phyloP scores from a whole-genome alignment of 2,797 vertebrate genomes.

The Smutsia gigantea region DNA sequence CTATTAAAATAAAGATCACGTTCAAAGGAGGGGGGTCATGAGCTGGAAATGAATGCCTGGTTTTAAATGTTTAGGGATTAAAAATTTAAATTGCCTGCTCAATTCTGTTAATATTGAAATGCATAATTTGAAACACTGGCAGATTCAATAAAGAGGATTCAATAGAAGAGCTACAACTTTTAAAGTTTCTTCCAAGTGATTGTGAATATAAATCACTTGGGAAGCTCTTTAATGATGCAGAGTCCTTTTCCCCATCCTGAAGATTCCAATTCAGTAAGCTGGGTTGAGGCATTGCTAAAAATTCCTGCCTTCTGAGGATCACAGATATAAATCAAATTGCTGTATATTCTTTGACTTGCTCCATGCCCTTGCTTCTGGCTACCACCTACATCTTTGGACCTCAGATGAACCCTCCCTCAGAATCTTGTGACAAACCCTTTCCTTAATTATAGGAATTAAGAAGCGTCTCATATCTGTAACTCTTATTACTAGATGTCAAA shows the following conservation, averaged over 20 bases:
- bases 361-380: not conserved
- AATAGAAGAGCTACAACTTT: constrained; percentile 55
- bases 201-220: constrained; percentile 19
- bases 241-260: not conserved
- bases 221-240: constrained; percentile 11
- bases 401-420: not conserved
- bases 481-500: not conserved
- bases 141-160: constrained; percentile 61
- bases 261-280: not conserved
- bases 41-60: constrained; percentile 73
- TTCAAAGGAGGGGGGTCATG: constrained; percentile 25
- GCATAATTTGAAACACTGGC: constrained; percentile 67
- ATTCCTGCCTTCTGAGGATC: not conserved
- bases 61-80: constrained; percentile 78
- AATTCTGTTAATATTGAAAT: constrained; percentile 69
- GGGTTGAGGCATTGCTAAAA: not conserved
- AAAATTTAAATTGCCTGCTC: constrained; percentile 69
- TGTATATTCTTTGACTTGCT: not conserved
- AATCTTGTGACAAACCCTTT: not conserved
- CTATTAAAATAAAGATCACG: constrained; percentile 79
- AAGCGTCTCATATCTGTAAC: not conserved
- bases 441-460: not conserved
- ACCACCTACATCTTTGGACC: not conserved
- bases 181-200: constrained; percentile 45
- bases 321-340: not conserved